phyloP scores from a whole-genome alignment of 1,140 invertebrate genomes.

The Brachionus manjavacas region DNA sequence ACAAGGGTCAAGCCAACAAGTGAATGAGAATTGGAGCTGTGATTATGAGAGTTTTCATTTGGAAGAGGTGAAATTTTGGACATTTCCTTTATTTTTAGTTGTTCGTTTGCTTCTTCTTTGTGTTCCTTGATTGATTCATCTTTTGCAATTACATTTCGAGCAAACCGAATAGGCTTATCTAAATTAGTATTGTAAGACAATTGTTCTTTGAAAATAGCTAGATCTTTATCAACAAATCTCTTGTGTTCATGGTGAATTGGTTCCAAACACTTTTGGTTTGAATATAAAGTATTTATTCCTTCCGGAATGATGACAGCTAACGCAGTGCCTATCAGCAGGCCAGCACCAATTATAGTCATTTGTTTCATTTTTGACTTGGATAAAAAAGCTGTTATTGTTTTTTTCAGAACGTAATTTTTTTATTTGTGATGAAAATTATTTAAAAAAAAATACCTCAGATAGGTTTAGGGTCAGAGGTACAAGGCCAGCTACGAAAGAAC shows the following conservation, averaged over 20 bases:
- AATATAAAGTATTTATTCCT: conserved; percentile 77
- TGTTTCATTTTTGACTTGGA: conserved; percentile 85
- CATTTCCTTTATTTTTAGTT: conserved; percentile 12
- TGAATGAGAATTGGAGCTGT: conserved; percentile 49
- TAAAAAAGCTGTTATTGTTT: conserved; percentile 44
- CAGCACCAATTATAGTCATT: conserved; percentile 89
- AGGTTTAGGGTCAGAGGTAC: conserved; percentile 85
- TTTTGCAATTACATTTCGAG: neutral
- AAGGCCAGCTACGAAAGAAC: conserved; percentile 84
- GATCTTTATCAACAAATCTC: neutral
- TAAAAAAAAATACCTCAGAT: conserved; percentile 73
- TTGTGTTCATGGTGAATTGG: neutral
- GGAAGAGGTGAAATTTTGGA: neutral
- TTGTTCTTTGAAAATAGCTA: neutral
- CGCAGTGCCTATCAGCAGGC: conserved; percentile 92
- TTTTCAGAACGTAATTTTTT: no score
- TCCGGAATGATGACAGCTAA: conserved; percentile 97
- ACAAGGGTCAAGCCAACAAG: conserved; percentile 70
- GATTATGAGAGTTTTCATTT: conserved; percentile 24
- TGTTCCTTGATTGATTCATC: neutral
- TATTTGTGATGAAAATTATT: neutral
- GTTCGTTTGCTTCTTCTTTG: conserved; percentile 6
- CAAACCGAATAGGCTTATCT: neutral
- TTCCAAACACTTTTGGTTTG: conserved; percentile 48
- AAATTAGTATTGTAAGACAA: neutral